Conservation (phyloP, 2,113 vertebrate genomes). For the Podarcis muralis region DNA sequence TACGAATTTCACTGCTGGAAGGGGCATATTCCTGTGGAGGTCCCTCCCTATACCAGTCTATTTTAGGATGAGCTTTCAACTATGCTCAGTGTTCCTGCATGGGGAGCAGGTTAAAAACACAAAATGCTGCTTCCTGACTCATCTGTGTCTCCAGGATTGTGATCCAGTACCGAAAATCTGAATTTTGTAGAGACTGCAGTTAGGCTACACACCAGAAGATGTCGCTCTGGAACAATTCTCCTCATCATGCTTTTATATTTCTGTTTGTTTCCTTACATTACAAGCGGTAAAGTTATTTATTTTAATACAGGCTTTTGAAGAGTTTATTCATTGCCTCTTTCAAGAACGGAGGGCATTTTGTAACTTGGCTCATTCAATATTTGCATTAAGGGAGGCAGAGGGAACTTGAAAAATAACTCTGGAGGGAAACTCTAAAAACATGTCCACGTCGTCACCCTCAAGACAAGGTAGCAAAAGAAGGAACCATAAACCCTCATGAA, state of each 20-base stretch:
- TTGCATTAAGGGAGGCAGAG: background rate
- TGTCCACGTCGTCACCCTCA: background rate
- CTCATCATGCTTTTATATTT: accelerated
- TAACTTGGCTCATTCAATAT: background rate
- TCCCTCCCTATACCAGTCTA: no score
- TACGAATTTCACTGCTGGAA: no score
- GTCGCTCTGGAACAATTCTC: conserved; percentile 48
- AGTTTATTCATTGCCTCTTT: background rate
- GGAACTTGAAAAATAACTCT: background rate
- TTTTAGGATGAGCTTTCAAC: no score
- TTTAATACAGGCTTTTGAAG: conserved; percentile 14
- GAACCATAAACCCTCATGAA: background rate
- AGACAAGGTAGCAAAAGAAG: background rate
- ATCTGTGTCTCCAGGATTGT: background rate
- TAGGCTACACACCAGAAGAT: conserved; percentile 48
- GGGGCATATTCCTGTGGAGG: no score
- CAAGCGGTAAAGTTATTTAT: background rate
- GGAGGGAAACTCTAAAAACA: background rate
- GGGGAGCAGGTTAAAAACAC: background rate
- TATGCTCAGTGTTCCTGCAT: background rate
- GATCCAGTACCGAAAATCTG: background rate
- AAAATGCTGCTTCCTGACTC: background rate
- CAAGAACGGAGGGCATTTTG: background rate
- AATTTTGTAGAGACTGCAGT: background rate
- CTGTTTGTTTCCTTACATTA: background rate